These are phyloP conservation scores for Nysson spinosus DNA, from an alignment of 2,888 invertebrate genomes.

Conservation along the genomic window DNA sequence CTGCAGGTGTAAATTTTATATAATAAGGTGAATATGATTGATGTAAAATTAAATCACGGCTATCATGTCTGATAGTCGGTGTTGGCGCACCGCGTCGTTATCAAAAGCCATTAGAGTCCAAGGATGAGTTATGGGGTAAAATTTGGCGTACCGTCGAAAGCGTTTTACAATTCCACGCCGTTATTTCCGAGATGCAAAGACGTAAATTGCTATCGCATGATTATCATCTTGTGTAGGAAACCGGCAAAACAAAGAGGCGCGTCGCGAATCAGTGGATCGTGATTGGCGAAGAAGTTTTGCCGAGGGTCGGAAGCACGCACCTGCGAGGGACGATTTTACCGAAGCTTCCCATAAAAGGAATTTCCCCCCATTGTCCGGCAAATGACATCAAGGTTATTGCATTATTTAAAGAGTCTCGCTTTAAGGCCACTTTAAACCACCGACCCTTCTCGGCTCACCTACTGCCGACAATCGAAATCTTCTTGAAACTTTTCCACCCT, in stretches of 20 bases:
- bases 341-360: conserved; percentile 57
- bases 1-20: no score
- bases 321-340: conserved; percentile 62
- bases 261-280: conserved; percentile 38
- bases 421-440: conserved; percentile 59
- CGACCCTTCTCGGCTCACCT: conserved; percentile 50
- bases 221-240: conserved; percentile 22
- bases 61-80: no score
- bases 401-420: conserved; percentile 75
- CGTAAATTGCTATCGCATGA: conserved; percentile 18
- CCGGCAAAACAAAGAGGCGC: conserved; percentile 15
- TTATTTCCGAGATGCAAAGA: conserved; percentile 8
- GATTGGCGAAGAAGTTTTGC: conserved; percentile 39
- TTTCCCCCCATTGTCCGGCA: conserved; percentile 69
- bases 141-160: no score
- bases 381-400: conserved; percentile 76
- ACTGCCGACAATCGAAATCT: no score
- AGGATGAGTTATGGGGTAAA: not conserved
- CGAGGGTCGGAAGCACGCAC: conserved; percentile 51
- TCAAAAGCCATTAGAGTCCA: no score
- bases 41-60: no score
- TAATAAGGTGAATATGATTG: no score
- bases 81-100: no score
- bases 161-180: not conserved
- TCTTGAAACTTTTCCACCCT: no score